Evolutionary conservation across 2,113 vertebrate species (phyloP), one percentile per base, ranked within the genome.

Genomic region (Hypocryptadius cinnamomeus): DNA sequence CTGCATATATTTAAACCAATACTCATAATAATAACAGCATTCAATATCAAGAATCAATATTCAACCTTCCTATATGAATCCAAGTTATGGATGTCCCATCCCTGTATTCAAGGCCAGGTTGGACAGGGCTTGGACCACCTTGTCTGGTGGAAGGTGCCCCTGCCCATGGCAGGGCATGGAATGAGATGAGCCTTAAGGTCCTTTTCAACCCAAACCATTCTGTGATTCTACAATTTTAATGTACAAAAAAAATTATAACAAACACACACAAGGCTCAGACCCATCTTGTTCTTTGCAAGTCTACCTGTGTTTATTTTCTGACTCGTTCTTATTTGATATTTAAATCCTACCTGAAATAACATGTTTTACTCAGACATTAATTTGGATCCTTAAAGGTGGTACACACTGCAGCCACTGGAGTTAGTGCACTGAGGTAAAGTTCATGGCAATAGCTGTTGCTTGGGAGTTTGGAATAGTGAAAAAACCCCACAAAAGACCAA

Each of bases 261-360:
- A 13, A 85, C 9, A 53, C 15, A 40, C 1, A 3, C 17, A 86
- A 66, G 39, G 30, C 50, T 89, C 28, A 76, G 33, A 39, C 7
- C 6, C 31, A 14, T 33, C 63, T 50, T 77, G 30, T 20, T 72
- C 37, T 76, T 76, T 85, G 6, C 42, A 76, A 78, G 35, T 40
- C 42, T 64, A 33, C 25, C 37, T 33, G 14, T 44, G 8, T 78
- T 40, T 90, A 10, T 80, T 85, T 79, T 69, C 61, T 68, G n/a
- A 47, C 65, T 61, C 30, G 3, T 51, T 92, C n/a, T 71, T 64
- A 56, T 45, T 79, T 85, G 65, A 31, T 69, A 85, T 72, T 93
- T 85, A 72, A 91, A 87, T 76, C 33, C 71, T 59, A 73, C 71
- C 16, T 73, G 63, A 79, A 89, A 79, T 22, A 63, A 64, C 30